These are phyloP conservation scores for Argyrosomus japonicus DNA, from an alignment of 2,113 vertebrate species.

Conservation along the genomic window DNA sequence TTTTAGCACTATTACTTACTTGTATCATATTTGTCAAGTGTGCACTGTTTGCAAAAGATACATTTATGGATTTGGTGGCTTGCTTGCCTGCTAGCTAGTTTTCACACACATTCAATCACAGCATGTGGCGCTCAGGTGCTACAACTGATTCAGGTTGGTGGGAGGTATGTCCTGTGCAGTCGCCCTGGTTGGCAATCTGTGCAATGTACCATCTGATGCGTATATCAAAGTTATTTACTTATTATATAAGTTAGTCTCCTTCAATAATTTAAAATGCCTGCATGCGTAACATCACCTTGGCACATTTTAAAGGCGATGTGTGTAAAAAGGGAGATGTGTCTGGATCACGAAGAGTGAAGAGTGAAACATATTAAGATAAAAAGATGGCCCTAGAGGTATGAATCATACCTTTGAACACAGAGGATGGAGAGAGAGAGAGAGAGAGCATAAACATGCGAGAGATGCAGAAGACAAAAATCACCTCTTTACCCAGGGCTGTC, in stretches of 20 bases:
- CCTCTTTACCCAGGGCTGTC: not conserved
- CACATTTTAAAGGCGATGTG: constrained; percentile 31
- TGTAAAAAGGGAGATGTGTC: not conserved
- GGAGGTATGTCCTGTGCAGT: not conserved
- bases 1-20: not conserved
- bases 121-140: not conserved
- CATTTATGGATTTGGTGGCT: not conserved
- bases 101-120: not conserved
- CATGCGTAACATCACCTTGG: not conserved
- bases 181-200: not conserved
- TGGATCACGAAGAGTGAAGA: not conserved
- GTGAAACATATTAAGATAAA: constrained; percentile 39
- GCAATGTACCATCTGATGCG: not conserved
- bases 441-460: constrained; percentile 3
- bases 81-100: not conserved
- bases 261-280: constrained; percentile 9
- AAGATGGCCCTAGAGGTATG: constrained; percentile 41
- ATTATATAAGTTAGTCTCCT: no score
- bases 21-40: not conserved
- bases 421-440: not conserved
- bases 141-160: not conserved
- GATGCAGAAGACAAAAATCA: not conserved
- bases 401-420: constrained; percentile 38
- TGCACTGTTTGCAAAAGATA: not conserved
- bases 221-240: not conserved